Percentiles rank a stretch among this genome's conserved stretches.
These are phyloP conservation scores for Poecile atricapillus DNA, from an alignment of 2,113 vertebrate genomes.

Conservation along the genomic window DNA sequence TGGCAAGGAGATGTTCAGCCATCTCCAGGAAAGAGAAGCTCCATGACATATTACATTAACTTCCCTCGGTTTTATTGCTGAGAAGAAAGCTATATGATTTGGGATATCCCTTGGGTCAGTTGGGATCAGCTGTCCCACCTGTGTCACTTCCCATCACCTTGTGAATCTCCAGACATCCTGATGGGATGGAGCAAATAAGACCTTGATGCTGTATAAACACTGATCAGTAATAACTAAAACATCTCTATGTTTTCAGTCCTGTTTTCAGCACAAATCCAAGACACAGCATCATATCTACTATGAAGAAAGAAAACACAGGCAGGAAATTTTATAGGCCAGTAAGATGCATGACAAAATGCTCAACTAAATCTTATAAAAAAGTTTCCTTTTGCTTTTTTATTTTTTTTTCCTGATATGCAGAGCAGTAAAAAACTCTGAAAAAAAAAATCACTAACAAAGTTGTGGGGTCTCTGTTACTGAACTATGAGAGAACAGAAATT, in stretches of 20 bases:
- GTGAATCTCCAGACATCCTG: neutral
- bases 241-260: neutral
- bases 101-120: neutral
- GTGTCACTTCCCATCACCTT: neutral
- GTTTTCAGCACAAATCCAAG: neutral
- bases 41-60: accelerated
- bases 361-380: neutral
- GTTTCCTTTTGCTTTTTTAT: neutral
- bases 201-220: neutral
- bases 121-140: neutral
- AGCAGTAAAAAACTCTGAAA: neutral
- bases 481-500: neutral
- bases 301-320: neutral
- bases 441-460: neutral
- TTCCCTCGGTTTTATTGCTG: neutral
- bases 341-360: neutral
- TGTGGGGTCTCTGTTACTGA: neutral
- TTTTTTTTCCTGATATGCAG: neutral
- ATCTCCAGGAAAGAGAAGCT: neutral
- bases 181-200: neutral
- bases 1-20: neutral
- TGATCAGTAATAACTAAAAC: neutral
- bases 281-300: neutral
- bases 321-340: neutral
- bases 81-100: neutral